These are phyloP conservation scores for Craniophora ligustri DNA, from an alignment of 2,888 invertebrate genomes.

Conservation along the genomic window DNA sequence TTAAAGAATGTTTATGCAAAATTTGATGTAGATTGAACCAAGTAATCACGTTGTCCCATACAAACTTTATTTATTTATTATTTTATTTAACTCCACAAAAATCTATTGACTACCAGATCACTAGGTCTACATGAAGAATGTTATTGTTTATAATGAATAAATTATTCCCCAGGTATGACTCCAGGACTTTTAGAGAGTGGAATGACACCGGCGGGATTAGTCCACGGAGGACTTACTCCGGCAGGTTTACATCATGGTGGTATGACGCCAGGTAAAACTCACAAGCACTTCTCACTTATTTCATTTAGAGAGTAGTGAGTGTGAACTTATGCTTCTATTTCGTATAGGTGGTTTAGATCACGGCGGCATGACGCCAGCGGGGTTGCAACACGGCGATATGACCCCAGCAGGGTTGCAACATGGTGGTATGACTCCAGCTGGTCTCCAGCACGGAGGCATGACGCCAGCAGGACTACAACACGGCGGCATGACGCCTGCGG, in stretches of 20 bases:
- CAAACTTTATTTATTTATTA: too few species aligned
- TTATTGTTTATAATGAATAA: too few species aligned
- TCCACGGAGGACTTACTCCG: conserved; percentile 82
- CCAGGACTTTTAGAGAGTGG: conserved; percentile 73
- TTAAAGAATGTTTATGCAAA: too few species aligned
- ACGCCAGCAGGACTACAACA: conserved; percentile 75
- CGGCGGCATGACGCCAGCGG: background rate
- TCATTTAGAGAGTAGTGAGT: too few species aligned
- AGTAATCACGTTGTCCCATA: too few species aligned
- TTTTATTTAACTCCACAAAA: too few species aligned
- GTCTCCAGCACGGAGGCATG: conserved; percentile 63
- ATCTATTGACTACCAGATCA: too few species aligned
- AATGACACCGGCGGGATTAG: conserved; percentile 72
- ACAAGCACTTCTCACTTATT: too few species aligned
- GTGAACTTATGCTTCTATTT: background rate
- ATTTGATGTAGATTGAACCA: too few species aligned
- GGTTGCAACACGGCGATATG: conserved; percentile 71
- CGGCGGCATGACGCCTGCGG: conserved; percentile 72
- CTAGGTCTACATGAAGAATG: too few species aligned
- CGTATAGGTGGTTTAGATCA: background rate
- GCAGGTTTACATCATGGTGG: conserved; percentile 82
- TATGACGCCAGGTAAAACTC: conserved; percentile 75
- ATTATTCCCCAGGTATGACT: conserved; percentile 73
- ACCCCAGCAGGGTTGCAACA: conserved; percentile 74
- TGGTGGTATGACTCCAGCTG: conserved; percentile 76